Evolutionary conservation across 2,797 vertebrate genomes (phyloP), one percentile per base, ranked within the genome.

Genomic region (Catostomus latipinnis): DNA sequence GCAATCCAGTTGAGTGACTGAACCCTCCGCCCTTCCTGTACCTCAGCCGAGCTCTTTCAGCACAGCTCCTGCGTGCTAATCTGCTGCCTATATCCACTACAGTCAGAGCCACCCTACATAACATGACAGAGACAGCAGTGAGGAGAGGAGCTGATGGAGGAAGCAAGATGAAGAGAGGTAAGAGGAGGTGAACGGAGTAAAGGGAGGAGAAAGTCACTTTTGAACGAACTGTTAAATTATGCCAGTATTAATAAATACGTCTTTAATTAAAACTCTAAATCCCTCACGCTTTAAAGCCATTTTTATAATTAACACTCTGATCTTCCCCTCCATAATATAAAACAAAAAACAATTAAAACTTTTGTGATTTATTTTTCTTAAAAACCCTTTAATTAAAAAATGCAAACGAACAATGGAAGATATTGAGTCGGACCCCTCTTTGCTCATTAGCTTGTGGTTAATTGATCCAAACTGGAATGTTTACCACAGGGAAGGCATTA

Each of bases 201-300:
- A 71, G 34, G 43, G 16, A 53, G 8, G 83, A 90, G 87, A 87
- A 86, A 80, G 85, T 73, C 58, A 80, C 86, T 84, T 89, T 79
- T 89, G 85, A 91, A 91, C 87, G 18, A 56, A 81, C 83, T 34
- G 4, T 34, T 34, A 34, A 90, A 88, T 90, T 85, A 84, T 86
- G 89, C 92, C 88, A 83, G 76, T 78, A 76, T 46, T 81, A 77
- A 84, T 83, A 91, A 92, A 91, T 91, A 93, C 90, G 85, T 89
- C 87, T 92, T 93, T 94, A 94, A 94, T 94, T 93, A 94, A 93
- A 93, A 92, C 87, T 92, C 88, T 88, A 94, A 94, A 93, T 93
- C 93, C 92, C 89, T 82, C 88, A 87, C 88, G 92, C 90, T 93
- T 93, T 92, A 92, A 94, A 92, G 87, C 78, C 90, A 74, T 73